Conservation (phyloP, 2,797 vertebrate species). For the Channallabes apus region DNA sequence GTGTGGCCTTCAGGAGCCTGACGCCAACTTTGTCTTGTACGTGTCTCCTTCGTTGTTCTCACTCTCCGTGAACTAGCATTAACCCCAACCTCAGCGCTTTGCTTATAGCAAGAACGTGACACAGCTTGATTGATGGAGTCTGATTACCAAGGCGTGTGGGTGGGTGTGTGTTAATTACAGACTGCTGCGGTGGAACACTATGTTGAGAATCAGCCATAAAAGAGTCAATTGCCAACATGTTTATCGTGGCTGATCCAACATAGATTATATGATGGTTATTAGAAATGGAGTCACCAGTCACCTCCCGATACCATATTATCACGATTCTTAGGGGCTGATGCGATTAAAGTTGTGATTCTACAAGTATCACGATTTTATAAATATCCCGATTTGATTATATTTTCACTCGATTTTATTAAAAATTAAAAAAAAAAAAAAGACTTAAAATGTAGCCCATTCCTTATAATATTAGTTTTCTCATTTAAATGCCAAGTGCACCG, state of each 20-base stretch:
- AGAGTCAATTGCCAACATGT: not conserved
- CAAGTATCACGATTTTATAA: too few species aligned
- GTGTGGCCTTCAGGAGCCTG: not conserved
- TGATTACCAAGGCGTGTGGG: not conserved
- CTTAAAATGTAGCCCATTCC: too few species aligned
- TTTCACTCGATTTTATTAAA: too few species aligned
- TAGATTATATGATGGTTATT: not conserved
- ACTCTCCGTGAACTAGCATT: conserved; percentile 8
- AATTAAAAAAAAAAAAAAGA: too few species aligned
- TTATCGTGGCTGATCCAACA: not conserved
- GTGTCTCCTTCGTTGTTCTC: conserved; percentile 4
- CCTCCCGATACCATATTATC: too few species aligned
- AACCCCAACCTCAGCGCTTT: conserved; percentile 26
- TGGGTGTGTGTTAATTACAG: conserved; percentile 11
- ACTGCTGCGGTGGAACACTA: not conserved
- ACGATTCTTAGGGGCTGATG: too few species aligned
- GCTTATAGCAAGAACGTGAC: conserved; percentile 39
- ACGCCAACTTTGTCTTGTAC: not conserved
- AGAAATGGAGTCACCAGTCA: too few species aligned
- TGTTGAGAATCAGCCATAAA: not conserved
- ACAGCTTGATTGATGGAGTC: conserved; percentile 40
- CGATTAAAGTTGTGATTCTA: too few species aligned
- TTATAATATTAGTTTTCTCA: too few species aligned
- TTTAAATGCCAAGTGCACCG: too few species aligned
- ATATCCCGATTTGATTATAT: too few species aligned